These are phyloP conservation scores for Elymnias hypermnestra DNA, from an alignment of 1,140 invertebrate genomes.

Conservation along the genomic window DNA sequence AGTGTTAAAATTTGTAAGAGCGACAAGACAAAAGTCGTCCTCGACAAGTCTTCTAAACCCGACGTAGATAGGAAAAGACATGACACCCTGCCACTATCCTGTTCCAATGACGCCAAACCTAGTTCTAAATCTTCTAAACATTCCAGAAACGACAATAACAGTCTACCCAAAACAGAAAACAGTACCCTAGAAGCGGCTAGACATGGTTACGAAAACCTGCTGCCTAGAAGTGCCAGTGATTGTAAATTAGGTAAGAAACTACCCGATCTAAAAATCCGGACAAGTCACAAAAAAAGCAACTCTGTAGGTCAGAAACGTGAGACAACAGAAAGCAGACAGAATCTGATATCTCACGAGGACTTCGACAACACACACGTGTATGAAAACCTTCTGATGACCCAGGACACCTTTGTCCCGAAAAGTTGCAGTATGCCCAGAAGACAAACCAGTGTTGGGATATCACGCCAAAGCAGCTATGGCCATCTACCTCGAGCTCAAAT, in stretches of 20 bases:
- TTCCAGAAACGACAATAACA: conserved; percentile 38
- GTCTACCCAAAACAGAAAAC: conserved; percentile 26
- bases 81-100: conserved; percentile 36
- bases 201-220: conserved; percentile 56
- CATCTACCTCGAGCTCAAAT: conserved; percentile 50
- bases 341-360: conserved; percentile 65
- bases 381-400: conserved; percentile 58
- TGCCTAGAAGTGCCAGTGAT: conserved; percentile 62
- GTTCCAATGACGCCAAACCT: conserved; percentile 38
- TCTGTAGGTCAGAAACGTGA: conserved; percentile 64
- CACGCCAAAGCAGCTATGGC: conserved; percentile 53
- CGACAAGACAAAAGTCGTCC: conserved; percentile 71
- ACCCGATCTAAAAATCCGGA: conserved; percentile 42
- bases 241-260: conserved; percentile 57
- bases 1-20: conserved; percentile 86
- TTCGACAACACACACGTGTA: conserved; percentile 62
- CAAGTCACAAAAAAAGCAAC: conserved; percentile 67
- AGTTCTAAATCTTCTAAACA: conserved; percentile 44
- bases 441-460: conserved; percentile 36
- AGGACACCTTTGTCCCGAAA: conserved; percentile 47
- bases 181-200: conserved; percentile 30
- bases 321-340: conserved; percentile 68
- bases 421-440: conserved; percentile 70
- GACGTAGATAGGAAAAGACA: conserved; percentile 62
- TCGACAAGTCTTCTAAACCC: conserved; percentile 70